Evolutionary conservation across 2,888 invertebrate genomes (phyloP).

Genomic region (Gari tellinella): DNA sequence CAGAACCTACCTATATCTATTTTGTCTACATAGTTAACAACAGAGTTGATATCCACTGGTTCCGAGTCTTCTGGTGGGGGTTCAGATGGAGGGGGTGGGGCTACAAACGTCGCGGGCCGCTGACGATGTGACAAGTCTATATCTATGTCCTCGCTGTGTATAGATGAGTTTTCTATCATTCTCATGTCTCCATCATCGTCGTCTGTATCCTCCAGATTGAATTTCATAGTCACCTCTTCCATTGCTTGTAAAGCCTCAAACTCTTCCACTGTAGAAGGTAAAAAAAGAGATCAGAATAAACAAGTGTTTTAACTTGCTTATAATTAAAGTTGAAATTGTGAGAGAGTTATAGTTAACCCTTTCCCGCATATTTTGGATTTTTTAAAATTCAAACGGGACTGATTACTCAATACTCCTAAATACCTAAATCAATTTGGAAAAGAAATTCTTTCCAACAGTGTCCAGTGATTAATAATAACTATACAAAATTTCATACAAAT

Average conservation of each 20-base stretch:
- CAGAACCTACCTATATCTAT: slow-evolving; percentile 62
- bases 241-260: slow-evolving; percentile 63
- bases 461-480: too few species aligned
- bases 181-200: slow-evolving; percentile 49
- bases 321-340: too few species aligned
- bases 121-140: slow-evolving; percentile 48
- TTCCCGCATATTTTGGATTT: too few species aligned
- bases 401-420: too few species aligned
- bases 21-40: slow-evolving; percentile 49
- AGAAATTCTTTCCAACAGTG: too few species aligned
- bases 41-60: slow-evolving; percentile 48
- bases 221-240: slow-evolving; percentile 64
- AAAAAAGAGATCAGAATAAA: too few species aligned
- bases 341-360: too few species aligned
- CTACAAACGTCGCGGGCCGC: slow-evolving; percentile 70
- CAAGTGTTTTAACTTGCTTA: too few species aligned
- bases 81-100: slow-evolving; percentile 83
- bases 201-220: slow-evolving; percentile 68
- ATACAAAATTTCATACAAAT: too few species aligned
- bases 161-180: slow-evolving; percentile 73
- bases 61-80: slow-evolving; percentile 70
- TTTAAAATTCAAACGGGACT: too few species aligned
- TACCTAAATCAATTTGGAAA: too few species aligned
- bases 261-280: slow-evolving; percentile 59
- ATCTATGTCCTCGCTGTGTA: slow-evolving; percentile 73